phyloP scores from a whole-genome alignment of 2,888 invertebrate genomes.

The Drosophila testacea region DNA sequence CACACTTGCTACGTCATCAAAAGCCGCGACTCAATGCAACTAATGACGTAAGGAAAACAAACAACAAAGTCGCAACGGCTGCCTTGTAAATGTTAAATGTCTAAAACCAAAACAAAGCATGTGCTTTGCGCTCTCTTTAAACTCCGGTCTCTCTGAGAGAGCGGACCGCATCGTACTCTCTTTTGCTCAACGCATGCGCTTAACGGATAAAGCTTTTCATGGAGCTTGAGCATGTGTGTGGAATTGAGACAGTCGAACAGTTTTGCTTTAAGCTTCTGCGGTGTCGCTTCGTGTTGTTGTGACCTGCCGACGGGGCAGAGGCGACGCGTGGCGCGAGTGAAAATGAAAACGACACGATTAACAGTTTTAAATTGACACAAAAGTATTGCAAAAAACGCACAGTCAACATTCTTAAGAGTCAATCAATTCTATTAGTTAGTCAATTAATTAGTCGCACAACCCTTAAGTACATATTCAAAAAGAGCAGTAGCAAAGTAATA shows the following conservation, averaged over 20 bases:
- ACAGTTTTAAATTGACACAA: slow-evolving; percentile 18
- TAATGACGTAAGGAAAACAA: slow-evolving; percentile 49
- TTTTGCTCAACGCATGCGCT: slow-evolving; percentile 54
- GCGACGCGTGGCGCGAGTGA: slow-evolving; percentile 57
- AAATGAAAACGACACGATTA: slow-evolving; percentile 56
- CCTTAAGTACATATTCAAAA: slow-evolving; percentile 6
- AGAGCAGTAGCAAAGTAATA: neutral
- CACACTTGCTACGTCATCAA: slow-evolving; percentile 42
- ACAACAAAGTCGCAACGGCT: neutral
- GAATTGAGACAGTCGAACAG: slow-evolving; percentile 43
- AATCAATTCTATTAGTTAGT: slow-evolving; percentile 23
- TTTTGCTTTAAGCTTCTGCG: slow-evolving; percentile 59
- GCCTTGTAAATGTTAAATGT: slow-evolving; percentile 43
- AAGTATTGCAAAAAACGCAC: slow-evolving; percentile 25
- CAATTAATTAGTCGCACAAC: slow-evolving; percentile 33
- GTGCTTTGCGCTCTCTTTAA: slow-evolving; percentile 9
- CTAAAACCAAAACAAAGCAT: slow-evolving; percentile 56
- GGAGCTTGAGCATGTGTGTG: slow-evolving; percentile 50
- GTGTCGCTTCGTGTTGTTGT: slow-evolving; percentile 56
- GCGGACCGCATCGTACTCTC: neutral
- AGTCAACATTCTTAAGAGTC: slow-evolving; percentile 12
- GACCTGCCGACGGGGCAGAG: slow-evolving; percentile 14
- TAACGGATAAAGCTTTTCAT: slow-evolving; percentile 44
- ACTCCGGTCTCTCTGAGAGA: neutral
- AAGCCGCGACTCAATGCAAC: slow-evolving; percentile 13